Base-by-base conservation (phyloP, 2,113 vertebrate genomes). In the Pyxicephalus adspersus region DNA sequence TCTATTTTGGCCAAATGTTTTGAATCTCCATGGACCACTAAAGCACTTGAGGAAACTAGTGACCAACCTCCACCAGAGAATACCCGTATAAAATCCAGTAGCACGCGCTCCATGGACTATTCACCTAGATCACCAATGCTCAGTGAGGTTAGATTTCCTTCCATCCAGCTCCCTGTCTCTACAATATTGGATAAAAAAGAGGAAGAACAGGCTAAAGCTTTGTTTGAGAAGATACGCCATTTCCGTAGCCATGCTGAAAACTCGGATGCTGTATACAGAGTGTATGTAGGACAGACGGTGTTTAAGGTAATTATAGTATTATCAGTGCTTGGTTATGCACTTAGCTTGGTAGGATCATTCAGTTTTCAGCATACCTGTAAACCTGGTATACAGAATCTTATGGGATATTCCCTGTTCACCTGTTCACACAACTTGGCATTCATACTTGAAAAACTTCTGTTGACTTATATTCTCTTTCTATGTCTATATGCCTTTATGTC, bases 11-110 rank as follows among this genome's bases (percentile, higher is more conserved):
- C 85, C 28, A 95, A 95, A 84, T 95, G 94, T 71, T 92, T 92
- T 6, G 94, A 95, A 85, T 95, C 93, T 0, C 94, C 92, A 7
- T 95, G 94, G 94, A 95, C 94, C 0, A 93, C 93, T 54, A 93
- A 91, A 55, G 91, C 92, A 0, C 86, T 95, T 77, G 92, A 91
- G 0, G 91, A 89, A 5, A 90, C 94, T 0, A 92, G 90, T 15
- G 88, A 78, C 70, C 89, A 92, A 83, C 90, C 92, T 16, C 87
- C 71, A n/a, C 61, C 77, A 55, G 75, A 65, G 18, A 61, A 29
- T 23, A 65, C 34, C 23, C 66, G 83, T 18, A 54, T 50, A 4
- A 84, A 84, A n/a, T 78, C 76, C 61, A 77, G 80, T 54, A 28
- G 57, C 54, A 77, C 67, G 0, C 73, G 80, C 29, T 82, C 80